Evolutionary conservation across 2,797 vertebrate species (phyloP), one percentile per base, ranked within the genome.

Genomic region (Eremophila alpestris): DNA sequence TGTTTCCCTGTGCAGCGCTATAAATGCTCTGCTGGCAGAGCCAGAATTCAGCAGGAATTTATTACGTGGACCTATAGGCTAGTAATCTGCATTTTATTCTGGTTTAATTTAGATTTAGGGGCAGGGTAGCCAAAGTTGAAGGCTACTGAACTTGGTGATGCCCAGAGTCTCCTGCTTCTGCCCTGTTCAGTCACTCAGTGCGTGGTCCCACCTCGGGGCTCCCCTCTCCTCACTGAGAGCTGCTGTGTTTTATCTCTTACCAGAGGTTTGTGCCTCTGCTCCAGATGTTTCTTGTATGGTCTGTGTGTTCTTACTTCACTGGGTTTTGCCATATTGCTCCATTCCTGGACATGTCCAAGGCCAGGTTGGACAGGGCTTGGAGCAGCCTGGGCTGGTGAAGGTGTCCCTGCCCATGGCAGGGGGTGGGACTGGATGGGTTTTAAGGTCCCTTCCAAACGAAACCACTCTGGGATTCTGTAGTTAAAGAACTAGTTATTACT

Each of bases 121-220:
- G 40, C 64, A 26, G 62, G 34, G 23, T 68, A 27, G 60, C 46
- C 54, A 54, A 90, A 77, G 58, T 30, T 77, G 58, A 81, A 87
- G 69, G 90, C 71, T 91, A 5, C 48, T 81, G 73, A 48, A 56
- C 19, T 54, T 0, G 0, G 12, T 11, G 36, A 40, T 46, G 38
- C 34, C 54, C 38, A 52, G 63, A 3, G 46, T 27, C 68, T 85
- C 46, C 40, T 60, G 5, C 23, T 51, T 21, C 18, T 70, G 23
- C 45, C 45, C 45, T n/a, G 30, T n/a, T 70, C 20, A 32, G 30
- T 58, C 23, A 10, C 2, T 21, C 12, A 4, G 22, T 5, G 27
- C 1, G 0, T 11, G 23, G 21, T 58, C 54, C 60, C 34, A 20
- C 20, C 40, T 43, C 0, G 0, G 21, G 40, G 68, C 52, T 87